A percentile compares a stretch with the other conserved stretches of the same genome.
Conservation (phyloP, 2,113 vertebrate genomes). For the Hippopotamus amphibius region DNA sequence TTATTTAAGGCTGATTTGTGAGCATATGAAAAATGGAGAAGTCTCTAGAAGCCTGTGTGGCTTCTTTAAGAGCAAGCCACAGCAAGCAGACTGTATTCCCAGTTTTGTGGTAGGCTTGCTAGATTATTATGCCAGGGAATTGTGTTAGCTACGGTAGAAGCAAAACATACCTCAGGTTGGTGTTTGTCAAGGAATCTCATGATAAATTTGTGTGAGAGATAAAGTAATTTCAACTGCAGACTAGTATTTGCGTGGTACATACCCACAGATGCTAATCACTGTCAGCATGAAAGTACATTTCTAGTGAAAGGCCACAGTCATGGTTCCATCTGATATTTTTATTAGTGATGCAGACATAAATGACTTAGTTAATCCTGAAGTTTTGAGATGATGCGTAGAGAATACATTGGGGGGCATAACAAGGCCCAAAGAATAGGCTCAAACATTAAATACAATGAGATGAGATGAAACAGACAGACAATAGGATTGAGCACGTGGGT, state of each 20-base stretch:
- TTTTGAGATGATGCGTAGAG: constrained; percentile 26
- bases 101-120: constrained; percentile 47
- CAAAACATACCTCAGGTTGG: neutral
- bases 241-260: neutral
- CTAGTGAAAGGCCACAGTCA: neutral
- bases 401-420: neutral
- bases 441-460: neutral
- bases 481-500: neutral
- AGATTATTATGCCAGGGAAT: constrained; percentile 58
- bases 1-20: constrained; percentile 56
- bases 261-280: constrained; percentile 20
- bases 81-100: neutral
- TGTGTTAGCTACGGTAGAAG: constrained; percentile 51
- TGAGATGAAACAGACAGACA: neutral
- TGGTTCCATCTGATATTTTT: constrained; percentile 36
- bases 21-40: constrained; percentile 48
- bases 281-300: constrained; percentile 37
- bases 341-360: neutral
- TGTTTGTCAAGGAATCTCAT: constrained; percentile 51
- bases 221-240: constrained; percentile 31
- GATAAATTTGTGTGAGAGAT: constrained; percentile 24
- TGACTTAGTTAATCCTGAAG: constrained; percentile 16
- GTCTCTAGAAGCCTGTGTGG: constrained; percentile 33
- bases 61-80: constrained; percentile 55
- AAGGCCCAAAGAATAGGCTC: neutral